These are phyloP conservation scores for Polypedilum pembai DNA, from an alignment of 1,140 invertebrate genomes.

Conservation along the genomic window DNA sequence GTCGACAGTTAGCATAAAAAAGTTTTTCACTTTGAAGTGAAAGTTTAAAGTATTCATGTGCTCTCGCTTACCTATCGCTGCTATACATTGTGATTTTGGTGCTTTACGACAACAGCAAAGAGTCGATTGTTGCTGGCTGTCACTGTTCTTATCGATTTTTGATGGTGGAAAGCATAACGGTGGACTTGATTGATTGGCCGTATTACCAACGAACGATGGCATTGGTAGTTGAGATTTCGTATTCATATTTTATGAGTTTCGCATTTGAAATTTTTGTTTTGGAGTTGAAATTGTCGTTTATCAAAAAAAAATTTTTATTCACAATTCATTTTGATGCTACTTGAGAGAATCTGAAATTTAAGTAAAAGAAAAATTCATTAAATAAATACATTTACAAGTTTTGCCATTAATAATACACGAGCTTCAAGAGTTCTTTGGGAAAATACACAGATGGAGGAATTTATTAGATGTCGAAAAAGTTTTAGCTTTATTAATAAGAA, in stretches of 20 bases:
- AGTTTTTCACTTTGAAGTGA: not conserved
- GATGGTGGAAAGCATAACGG: constrained; percentile 33
- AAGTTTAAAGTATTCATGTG: not conserved
- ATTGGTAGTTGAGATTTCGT: constrained; percentile 13
- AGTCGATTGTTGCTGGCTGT: constrained; percentile 32
- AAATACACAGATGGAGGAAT: constrained; percentile 1
- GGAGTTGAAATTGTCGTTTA: not conserved
- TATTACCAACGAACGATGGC: constrained; percentile 24
- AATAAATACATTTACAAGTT: not conserved
- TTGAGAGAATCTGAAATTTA: not conserved
- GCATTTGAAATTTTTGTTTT: not conserved
- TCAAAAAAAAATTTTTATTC: not conserved
- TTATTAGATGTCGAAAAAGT: not conserved
- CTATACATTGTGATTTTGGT: constrained; percentile 44
- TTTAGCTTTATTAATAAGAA: not conserved
- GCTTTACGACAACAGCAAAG: constrained; percentile 41
- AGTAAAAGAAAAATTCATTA: not conserved
- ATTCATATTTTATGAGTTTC: constrained; percentile 4
- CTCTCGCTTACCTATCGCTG: constrained; percentile 41
- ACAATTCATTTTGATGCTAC: not conserved
- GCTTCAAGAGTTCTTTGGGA: not conserved
- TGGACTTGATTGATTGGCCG: constrained; percentile 29
- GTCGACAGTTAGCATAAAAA: not conserved
- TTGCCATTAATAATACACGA: not conserved
- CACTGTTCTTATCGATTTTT: constrained; percentile 32